Evolutionary conservation across 2,113 vertebrate genomes (phyloP).

Genomic region (Tragelaphus strepsiceros): DNA sequence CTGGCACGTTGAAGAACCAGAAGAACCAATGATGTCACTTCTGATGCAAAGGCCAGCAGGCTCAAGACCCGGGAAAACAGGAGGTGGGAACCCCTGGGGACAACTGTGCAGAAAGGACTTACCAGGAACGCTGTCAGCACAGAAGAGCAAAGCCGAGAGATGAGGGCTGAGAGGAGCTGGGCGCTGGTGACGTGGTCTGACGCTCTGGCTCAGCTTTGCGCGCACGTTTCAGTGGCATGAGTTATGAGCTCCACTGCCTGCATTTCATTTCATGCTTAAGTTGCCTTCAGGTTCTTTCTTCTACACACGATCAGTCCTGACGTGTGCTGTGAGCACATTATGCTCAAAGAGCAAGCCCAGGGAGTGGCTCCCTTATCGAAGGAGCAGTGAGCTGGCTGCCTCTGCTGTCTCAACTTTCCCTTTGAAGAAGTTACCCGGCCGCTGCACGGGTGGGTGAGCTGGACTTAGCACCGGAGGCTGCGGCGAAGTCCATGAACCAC

Average conservation of each 20-base stretch:
- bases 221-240: background rate
- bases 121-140: too few relatives aligned
- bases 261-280: background rate
- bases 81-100: background rate
- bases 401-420: background rate
- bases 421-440: background rate
- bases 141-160: background rate
- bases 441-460: background rate
- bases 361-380: background rate
- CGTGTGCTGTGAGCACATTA: background rate
- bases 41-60: too few relatives aligned
- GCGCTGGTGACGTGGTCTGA: too few relatives aligned
- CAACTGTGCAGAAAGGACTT: background rate
- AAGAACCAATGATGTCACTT: background rate
- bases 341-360: background rate
- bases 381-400: background rate
- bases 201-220: background rate
- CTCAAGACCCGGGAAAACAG: background rate
- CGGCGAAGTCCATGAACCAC: slow-evolving; percentile 2
- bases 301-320: background rate
- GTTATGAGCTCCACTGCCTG: background rate
- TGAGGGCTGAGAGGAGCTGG: background rate
- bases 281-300: slow-evolving; percentile 10
- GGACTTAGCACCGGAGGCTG: background rate
- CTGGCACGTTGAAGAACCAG: background rate